A percentile compares a stretch with the other conserved stretches of the same genome.
Conservation (phyloP, 2,113 vertebrate genomes). For the Oryzias celebensis region DNA sequence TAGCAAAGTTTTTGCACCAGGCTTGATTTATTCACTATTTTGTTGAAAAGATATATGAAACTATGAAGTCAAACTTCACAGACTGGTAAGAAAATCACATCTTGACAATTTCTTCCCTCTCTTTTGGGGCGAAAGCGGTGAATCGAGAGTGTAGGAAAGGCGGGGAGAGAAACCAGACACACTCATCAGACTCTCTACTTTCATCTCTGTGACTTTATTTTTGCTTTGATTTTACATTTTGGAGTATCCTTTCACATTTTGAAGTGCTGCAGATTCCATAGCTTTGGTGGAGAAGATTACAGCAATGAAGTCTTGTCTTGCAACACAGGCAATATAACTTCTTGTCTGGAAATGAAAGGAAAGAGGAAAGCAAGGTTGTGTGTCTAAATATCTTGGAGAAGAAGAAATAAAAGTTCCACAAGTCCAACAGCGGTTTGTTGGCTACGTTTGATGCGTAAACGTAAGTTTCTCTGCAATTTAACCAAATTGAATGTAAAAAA, state of each 20-base stretch:
- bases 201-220: constrained; percentile 55
- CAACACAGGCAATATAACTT: constrained; percentile 20
- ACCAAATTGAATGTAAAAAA: neutral
- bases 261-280: constrained; percentile 28
- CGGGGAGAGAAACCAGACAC: constrained; percentile 20
- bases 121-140: constrained; percentile 25
- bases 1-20: constrained; percentile 33
- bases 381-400: constrained; percentile 3
- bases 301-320: constrained; percentile 28
- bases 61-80: constrained; percentile 37
- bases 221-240: constrained; percentile 66
- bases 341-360: constrained; percentile 3
- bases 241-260: constrained; percentile 45
- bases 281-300: constrained; percentile 39
- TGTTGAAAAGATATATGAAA: constrained; percentile 18
- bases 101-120: constrained; percentile 28
- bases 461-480: neutral
- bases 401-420: neutral
- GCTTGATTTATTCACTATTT: constrained; percentile 8
- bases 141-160: constrained; percentile 21
- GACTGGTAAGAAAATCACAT: constrained; percentile 43
- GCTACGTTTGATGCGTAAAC: neutral
- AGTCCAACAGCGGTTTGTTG: neutral
- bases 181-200: constrained; percentile 51
- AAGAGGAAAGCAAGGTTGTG: neutral